Evolutionary conservation across 2,113 vertebrate species (phyloP).

Genomic region (Genyomyrus donnyi): DNA sequence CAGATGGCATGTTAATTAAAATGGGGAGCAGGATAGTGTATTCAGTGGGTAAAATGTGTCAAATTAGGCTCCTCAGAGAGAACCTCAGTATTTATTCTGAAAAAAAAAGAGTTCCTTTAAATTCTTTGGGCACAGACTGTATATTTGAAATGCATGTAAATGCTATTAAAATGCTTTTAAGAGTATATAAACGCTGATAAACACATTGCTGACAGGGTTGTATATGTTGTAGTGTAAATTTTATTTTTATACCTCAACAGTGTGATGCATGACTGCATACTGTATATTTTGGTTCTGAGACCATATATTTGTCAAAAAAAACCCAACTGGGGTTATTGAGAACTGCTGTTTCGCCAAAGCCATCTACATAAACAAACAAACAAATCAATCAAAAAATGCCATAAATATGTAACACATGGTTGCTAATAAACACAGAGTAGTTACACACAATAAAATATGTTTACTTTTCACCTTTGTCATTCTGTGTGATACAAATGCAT

Average conservation of each 20-base stretch:
- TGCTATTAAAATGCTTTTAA: background rate
- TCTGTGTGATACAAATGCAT: background rate
- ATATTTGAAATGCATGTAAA: background rate
- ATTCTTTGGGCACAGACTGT: background rate
- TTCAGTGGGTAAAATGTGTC: background rate
- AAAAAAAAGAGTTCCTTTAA: background rate
- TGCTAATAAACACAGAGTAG: background rate
- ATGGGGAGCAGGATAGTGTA: background rate
- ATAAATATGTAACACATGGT: background rate
- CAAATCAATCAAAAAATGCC: background rate
- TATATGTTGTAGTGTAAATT: background rate
- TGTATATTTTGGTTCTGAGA: background rate
- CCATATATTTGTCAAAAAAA: background rate
- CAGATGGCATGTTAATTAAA: background rate
- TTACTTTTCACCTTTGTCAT: background rate
- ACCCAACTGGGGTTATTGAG: background rate
- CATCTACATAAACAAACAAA: background rate
- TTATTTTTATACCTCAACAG: slow-evolving; percentile 8
- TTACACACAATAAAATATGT: background rate
- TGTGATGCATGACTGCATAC: background rate
- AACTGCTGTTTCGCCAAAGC: background rate
- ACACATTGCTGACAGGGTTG: background rate
- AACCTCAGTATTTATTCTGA: slow-evolving; percentile 6
- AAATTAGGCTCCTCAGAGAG: background rate
- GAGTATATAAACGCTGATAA: background rate